phyloP scores from a whole-genome alignment of 2,888 invertebrate species.

The Napeogenes inachia region DNA sequence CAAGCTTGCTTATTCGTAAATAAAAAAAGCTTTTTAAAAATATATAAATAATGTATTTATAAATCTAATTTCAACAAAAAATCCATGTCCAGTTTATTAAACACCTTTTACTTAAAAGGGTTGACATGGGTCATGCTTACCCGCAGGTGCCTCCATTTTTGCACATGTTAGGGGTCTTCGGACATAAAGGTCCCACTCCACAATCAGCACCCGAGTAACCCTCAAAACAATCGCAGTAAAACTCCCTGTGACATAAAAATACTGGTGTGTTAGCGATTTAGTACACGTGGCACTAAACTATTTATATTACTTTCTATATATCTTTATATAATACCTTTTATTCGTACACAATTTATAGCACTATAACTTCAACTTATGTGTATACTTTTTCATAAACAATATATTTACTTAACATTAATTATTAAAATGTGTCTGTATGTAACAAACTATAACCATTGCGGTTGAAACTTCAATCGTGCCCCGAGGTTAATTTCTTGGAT shows the following conservation, averaged over 20 bases:
- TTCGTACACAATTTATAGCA: too few species aligned
- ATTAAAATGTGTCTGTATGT: too few species aligned
- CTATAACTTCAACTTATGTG: too few species aligned
- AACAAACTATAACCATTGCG: too few species aligned
- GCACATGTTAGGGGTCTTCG: constrained; percentile 79
- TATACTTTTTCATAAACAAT: too few species aligned
- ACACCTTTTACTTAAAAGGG: constrained; percentile 12
- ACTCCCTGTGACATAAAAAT: constrained; percentile 75
- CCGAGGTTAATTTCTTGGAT: too few species aligned
- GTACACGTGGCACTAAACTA: background rate
- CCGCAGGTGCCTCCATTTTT: constrained; percentile 91
- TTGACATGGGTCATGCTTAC: constrained; percentile 69
- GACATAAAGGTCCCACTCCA: constrained; percentile 88
- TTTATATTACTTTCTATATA: background rate
- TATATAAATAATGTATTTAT: background rate
- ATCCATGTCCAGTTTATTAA: background rate
- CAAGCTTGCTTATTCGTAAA: background rate
- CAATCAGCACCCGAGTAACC: constrained; percentile 88
- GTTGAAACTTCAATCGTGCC: too few species aligned
- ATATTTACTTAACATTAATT: too few species aligned
- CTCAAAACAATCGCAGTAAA: constrained; percentile 88
- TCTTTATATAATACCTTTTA: too few species aligned
- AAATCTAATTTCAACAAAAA: constrained; percentile 10
- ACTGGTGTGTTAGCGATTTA: background rate
- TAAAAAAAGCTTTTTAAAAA: background rate